phyloP scores from a whole-genome alignment of 2,797 vertebrate species.

The Phoeniculus purpureus region DNA sequence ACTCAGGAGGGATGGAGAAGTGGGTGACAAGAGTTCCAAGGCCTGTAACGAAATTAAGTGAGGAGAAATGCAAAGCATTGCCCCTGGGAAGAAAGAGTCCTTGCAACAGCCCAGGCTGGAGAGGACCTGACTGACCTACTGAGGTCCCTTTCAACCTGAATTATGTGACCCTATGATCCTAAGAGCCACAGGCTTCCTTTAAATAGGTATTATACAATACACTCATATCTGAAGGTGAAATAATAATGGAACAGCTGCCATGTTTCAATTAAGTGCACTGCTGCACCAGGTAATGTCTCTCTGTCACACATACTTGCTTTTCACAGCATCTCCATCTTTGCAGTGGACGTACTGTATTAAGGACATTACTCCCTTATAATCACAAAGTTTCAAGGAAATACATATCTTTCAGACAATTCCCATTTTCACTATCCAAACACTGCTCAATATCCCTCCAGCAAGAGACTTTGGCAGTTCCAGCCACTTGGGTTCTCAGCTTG shows the following conservation, averaged over 20 bases:
- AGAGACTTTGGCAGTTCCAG: not conserved
- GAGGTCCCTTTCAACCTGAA: not conserved
- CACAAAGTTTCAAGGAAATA: not conserved
- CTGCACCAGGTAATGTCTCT: not conserved
- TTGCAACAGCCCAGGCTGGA: not conserved
- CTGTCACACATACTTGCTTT: not conserved
- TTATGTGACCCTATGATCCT: not conserved
- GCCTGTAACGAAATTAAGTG: not conserved
- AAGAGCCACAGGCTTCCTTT: not conserved
- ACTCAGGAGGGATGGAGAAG: not conserved
- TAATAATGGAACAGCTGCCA: not conserved
- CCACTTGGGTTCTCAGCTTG: not conserved
- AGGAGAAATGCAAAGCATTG: slow-evolving; percentile 18
- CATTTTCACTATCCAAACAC: not conserved
- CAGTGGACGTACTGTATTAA: not conserved
- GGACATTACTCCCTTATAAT: not conserved
- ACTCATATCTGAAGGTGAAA: slow-evolving; percentile 28
- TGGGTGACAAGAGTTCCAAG: not conserved
- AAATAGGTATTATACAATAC: not conserved
- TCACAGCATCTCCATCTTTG: not conserved
- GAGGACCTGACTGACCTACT: not conserved
- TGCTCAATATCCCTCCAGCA: not conserved
- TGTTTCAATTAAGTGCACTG: not conserved
- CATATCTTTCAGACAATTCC: not conserved
- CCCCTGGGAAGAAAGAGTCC: not conserved